Evolutionary conservation across 2,113 vertebrate species (phyloP), one percentile per base, ranked within the genome.

Genomic region (Chaenocephalus aceratus): DNA sequence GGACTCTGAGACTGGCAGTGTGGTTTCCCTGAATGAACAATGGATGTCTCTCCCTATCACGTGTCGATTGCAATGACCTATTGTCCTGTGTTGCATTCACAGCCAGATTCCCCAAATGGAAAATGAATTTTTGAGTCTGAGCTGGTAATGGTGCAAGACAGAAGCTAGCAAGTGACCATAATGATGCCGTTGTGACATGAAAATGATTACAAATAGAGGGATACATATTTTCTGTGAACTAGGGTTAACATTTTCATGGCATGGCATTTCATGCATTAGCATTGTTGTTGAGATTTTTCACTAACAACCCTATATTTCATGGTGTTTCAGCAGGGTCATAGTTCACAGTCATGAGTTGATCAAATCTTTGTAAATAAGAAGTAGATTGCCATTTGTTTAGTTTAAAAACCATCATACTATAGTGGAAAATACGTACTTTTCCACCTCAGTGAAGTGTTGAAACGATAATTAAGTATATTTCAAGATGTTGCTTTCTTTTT

Each of bases 31-130:
- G 34, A 70, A 57, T 16, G 51, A 75, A 85, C 70, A 87, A n/a
- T n/a, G n/a, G n/a, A 79, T 15, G 21, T 16, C 5, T 48, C 23
- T 56, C 57, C 64, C 23, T 26, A 23, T 54, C 9, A 62, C 81
- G 85, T 71, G 13, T 30, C 72, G 52, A 72, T 68, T 74, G 48
- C 61, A 54, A 77, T 72, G 59, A 57, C 44, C 46, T 13, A 85
- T 86, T 88, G 83, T 92, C 49, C 63, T n/a, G 30, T 5, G 2
- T 0, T 30, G 54, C 7, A 51, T 36, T 16, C 44, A 14, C 3
- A 75, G 83, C 72, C 80, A 88, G 49, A 61, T 71, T 85, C 63
- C 21, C 34, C 51, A 66, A 84, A 72, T 56, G 77, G 61, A 86
- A 58, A 68, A 79, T 77, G 45, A 64, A 61, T 52, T 75, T 81